Evolutionary conservation across 1,140 invertebrate species (phyloP), one percentile per base, ranked within the genome.

Genomic region (Teleogryllus occipitalis): DNA sequence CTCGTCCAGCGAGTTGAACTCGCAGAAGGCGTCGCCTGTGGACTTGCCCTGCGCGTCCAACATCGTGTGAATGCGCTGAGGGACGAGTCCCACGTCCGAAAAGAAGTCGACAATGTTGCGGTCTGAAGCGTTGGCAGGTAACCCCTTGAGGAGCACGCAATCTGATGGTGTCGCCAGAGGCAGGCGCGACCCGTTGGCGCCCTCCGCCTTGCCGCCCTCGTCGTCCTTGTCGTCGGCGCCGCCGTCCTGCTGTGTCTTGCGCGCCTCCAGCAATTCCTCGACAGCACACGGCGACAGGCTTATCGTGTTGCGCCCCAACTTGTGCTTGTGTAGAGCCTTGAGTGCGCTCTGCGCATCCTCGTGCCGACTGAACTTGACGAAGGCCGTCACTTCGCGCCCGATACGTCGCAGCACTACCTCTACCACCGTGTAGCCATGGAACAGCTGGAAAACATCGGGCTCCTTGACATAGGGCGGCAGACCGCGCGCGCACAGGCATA

Each of bases 11-110:
- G 88, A 90, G 12, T 88, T 86, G 84, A 97, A 97, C 84, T 97
- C 95, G 82, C 95, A 94, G 84, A 95, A 96, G 65, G 94, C 95
- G 82, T 96, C 92, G 0, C 96, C 95, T 0, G 91, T 90, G 0
- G 93, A 92, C 80, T 90, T 88, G 6, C 92, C 90, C 74, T 88
- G 88, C 8, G 90, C 85, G 81, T 92, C 93, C 15, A 91, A 86
- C 78, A 79, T 79, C 85, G 96, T 89, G 83, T 96, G 93, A 80
- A 96, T 94, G 80, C 92, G 90, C 47, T 89, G 88, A 0, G 95
- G 94, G 0, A 91, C 90, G 5, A 95, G 87, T 14, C 92, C 91
- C 22, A 93, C 91, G 75, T 94, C 91, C 0, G 91, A 90, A 81
- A 96, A 93, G 82, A 95, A 96, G 75, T 95, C 92, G 0, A 92